Percentiles rank a stretch among this genome's conserved stretches.
These are phyloP conservation scores for Tromatobia lineatoria DNA, from an alignment of 2,888 invertebrate genomes.

Conservation along the genomic window DNA sequence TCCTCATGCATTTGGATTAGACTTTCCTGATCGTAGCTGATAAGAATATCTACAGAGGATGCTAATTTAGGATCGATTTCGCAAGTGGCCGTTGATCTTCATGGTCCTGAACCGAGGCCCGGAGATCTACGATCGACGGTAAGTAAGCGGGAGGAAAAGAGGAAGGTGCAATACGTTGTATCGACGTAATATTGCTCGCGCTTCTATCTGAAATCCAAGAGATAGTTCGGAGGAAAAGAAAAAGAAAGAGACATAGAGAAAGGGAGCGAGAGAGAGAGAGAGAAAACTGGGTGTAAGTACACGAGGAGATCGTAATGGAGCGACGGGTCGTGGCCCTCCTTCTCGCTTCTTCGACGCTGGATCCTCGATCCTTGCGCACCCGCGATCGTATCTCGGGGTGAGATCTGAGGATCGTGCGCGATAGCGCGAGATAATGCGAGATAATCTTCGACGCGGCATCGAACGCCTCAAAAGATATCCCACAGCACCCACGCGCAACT, in stretches of 20 bases:
- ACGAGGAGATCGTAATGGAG: constrained; percentile 75
- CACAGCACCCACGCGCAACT: constrained; percentile 76
- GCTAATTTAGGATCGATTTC: constrained; percentile 72
- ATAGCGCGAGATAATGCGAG: constrained; percentile 82
- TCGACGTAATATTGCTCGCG: constrained; percentile 65
- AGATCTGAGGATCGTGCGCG: constrained; percentile 83
- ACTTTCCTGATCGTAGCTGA: constrained; percentile 65
- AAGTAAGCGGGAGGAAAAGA: constrained; percentile 44
- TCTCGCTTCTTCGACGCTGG: constrained; percentile 67
- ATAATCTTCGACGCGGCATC: constrained; percentile 80
- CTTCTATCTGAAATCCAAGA: constrained; percentile 58
- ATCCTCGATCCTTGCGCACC: constrained; percentile 68
- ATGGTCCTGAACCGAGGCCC: constrained; percentile 61
- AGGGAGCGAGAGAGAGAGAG: constrained; percentile 52
- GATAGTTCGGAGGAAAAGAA: constrained; percentile 41
- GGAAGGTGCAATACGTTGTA: constrained; percentile 31
- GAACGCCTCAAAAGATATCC: constrained; percentile 78
- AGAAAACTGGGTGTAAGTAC: constrained; percentile 63
- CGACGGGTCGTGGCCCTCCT: constrained; percentile 75
- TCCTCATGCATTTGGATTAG: constrained; percentile 62
- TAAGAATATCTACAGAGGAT: constrained; percentile 59
- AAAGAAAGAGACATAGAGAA: constrained; percentile 23
- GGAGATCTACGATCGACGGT: constrained; percentile 72
- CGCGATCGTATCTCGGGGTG: constrained; percentile 82
- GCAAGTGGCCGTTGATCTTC: constrained; percentile 69